Evolutionary conservation across 2,113 vertebrate species (phyloP).

Genomic region (Oncorhynchus nerka): DNA sequence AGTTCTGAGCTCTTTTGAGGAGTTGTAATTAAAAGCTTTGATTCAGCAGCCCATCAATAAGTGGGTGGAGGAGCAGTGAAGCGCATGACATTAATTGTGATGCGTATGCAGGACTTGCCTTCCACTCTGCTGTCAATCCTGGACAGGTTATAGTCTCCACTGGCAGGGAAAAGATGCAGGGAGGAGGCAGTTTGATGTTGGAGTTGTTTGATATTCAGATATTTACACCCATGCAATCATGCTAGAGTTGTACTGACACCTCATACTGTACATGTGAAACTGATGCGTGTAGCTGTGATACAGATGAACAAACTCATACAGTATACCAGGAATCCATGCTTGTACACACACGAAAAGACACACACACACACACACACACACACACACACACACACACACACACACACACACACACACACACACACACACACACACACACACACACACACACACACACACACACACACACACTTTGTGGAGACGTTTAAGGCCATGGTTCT

Average conservation of each 20-base stretch:
- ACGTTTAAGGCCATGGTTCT: slow-evolving; percentile 27
- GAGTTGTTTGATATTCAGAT: not conserved
- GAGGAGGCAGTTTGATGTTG: not conserved
- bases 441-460: slow-evolving; percentile 12
- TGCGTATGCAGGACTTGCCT: slow-evolving; percentile 27
- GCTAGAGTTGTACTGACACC: not conserved
- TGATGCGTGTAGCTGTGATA: not conserved
- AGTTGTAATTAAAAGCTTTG: slow-evolving; percentile 65
- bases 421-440: slow-evolving; percentile 16
- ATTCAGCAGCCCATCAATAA: slow-evolving; percentile 62
- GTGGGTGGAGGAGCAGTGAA: slow-evolving; percentile 46
- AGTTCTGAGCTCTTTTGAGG: slow-evolving; percentile 55
- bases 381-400: slow-evolving; percentile 3
- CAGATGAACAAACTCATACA: not conserved
- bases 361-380: not conserved
- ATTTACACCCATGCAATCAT: not conserved
- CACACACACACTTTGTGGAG: slow-evolving; percentile 21
- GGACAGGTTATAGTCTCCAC: not conserved
- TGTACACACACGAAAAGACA: slow-evolving; percentile 20
- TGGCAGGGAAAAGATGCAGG: slow-evolving; percentile 3
- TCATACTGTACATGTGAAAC: not conserved
- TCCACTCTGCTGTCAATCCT: slow-evolving; percentile 33
- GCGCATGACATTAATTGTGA: slow-evolving; percentile 52
- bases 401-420: slow-evolving; percentile 3
- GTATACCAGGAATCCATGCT: no score